Evolutionary conservation across 2,113 vertebrate genomes (phyloP).

Genomic region (Elachura formosa): DNA sequence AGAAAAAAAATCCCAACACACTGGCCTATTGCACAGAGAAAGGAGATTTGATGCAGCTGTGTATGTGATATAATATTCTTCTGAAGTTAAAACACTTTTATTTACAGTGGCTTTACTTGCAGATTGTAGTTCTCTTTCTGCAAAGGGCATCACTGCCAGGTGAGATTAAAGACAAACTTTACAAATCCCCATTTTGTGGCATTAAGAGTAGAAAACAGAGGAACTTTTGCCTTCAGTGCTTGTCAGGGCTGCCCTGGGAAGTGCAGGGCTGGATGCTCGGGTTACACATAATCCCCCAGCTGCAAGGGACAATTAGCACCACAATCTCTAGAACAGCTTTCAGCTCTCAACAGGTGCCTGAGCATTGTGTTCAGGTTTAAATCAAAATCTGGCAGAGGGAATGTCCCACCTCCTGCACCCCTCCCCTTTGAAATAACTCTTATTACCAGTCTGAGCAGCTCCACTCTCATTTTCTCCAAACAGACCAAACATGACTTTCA

Average conservation of each 20-base stretch:
- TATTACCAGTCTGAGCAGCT: not conserved
- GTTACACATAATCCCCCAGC: conserved; percentile 60
- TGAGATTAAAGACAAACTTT: not conserved
- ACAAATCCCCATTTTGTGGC: not conserved
- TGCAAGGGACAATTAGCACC: conserved; percentile 47
- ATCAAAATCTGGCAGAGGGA: conserved; percentile 1
- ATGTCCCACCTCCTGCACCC: not conserved
- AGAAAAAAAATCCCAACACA: rapidly evolving
- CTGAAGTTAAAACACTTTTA: not conserved
- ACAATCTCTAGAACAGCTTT: conserved; percentile 26
- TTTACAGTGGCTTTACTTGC: not conserved
- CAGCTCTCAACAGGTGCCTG: conserved; percentile 51
- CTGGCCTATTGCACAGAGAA: not conserved
- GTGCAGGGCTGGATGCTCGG: not conserved
- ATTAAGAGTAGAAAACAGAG: not conserved
- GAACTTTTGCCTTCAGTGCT: not conserved
- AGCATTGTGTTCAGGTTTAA: conserved; percentile 16
- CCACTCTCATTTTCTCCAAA: not conserved
- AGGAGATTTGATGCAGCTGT: not conserved
- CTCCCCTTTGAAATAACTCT: not conserved
- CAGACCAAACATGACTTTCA: not conserved
- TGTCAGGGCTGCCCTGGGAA: not conserved
- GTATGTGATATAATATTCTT: not conserved
- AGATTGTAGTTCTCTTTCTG: not conserved
- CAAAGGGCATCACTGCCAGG: not conserved